Evolutionary conservation across 2,113 vertebrate species (phyloP), one percentile per base, ranked within the genome.

Genomic region (Vanacampus margaritifer): DNA sequence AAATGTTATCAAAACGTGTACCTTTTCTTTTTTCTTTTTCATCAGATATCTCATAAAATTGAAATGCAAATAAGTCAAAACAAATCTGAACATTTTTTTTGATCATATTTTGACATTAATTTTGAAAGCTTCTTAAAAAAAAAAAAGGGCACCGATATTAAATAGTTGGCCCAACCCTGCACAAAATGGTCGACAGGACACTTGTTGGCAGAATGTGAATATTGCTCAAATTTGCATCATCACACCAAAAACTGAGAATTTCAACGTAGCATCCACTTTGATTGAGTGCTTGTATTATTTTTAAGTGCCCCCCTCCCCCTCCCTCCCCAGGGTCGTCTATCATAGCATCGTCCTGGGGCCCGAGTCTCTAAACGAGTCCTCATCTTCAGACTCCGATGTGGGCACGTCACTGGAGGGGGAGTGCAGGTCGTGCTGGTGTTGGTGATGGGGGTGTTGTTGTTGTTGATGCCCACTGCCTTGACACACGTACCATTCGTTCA

Each of bases 401-500:
- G 92, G 86, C 81, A 90, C 91, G 0, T 95, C 94, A 84, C 95
- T 97, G 84, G 94, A 94, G 65, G 96, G 94, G 16, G 93, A 93
- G 82, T 94, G 95, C 57, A 97, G 91, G 87, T 94, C 93, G 77
- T 93, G 93, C 5, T 36, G 57, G 0, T 54, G 51, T 1, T 54
- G 51, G 3, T 28, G 28, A 4, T 32, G 28, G 28, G 28, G 28
- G 28, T 32, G 28, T 32, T 32, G 57, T 3, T 59, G 57, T n/a
- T 41, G 37, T 1, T 43, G 60, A 7, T 41, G 60, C 0, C 93
- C 95, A 65, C 92, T 94, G 17, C 95, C 95, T 82, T 98, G 96
- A 87, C 95, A 98, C 73, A 97, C 95, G 35, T 98, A 98, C 95
- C 96, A 98, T 91, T 98, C 96, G 67, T 95, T 98, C 87, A 98